A percentile compares a stretch with the other conserved stretches of the same genome.
These are phyloP conservation scores for Hermatobates lingyangjiaoensis DNA, from an alignment of 1,140 invertebrate species.

Conservation along the genomic window DNA sequence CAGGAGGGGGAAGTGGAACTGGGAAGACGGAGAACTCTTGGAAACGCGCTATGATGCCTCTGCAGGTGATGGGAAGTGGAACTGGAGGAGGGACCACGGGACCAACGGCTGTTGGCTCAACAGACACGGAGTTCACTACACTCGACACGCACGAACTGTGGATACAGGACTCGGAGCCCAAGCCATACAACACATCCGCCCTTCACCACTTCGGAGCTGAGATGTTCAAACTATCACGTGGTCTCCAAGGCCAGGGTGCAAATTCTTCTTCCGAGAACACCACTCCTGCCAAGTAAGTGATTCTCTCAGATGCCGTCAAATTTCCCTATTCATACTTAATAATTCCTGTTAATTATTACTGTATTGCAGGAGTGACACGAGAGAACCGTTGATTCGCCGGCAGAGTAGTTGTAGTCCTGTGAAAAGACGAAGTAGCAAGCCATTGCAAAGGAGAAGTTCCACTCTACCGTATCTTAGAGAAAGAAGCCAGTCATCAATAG, in stretches of 20 bases:
- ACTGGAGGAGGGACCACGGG: conserved; percentile 2
- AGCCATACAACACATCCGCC: conserved; percentile 57
- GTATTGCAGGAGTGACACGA: too few relatives aligned
- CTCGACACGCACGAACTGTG: conserved; percentile 60
- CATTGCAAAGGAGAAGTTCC: not conserved
- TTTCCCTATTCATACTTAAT: too few relatives aligned
- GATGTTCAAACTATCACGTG: conserved; percentile 58
- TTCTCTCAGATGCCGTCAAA: too few relatives aligned
- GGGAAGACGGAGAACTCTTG: conserved; percentile 15
- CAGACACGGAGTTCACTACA: conserved; percentile 59
- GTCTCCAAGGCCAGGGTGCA: too few relatives aligned
- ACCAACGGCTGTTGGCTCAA: conserved; percentile 36
- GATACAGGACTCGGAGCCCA: conserved; percentile 57
- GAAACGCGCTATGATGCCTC: conserved; percentile 16
- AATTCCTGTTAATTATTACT: too few relatives aligned
- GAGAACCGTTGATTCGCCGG: too few relatives aligned
- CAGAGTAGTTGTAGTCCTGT: too few relatives aligned
- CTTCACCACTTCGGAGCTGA: conserved; percentile 63
- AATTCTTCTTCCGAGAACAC: too few relatives aligned
- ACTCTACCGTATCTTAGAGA: conserved; percentile 1
- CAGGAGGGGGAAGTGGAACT: conserved; percentile 13
- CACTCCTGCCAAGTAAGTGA: too few relatives aligned
- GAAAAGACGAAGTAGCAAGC: too few relatives aligned
- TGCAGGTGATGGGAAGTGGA: conserved; percentile 23
- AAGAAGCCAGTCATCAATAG: conserved; percentile 20